A percentile compares a stretch with the other conserved stretches of the same genome.
phyloP scores from a whole-genome alignment of 2,888 invertebrate genomes.

The Octodonta nipae region DNA sequence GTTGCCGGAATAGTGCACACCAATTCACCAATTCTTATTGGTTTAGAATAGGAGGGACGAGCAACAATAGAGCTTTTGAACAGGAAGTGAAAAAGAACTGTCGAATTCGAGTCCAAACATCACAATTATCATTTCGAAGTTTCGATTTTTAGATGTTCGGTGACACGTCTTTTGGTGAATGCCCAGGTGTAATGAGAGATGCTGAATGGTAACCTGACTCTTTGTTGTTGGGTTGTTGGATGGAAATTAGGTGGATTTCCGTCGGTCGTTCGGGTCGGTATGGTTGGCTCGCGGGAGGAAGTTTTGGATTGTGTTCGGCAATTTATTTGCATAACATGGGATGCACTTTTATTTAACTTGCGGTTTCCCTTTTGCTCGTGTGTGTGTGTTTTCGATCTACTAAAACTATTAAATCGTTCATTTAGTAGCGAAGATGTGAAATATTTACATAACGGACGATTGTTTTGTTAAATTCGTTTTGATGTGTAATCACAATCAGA shows the following conservation, averaged over 20 bases:
- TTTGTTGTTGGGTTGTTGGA: background rate
- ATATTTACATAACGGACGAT: no score
- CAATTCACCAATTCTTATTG: background rate
- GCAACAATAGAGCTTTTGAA: background rate
- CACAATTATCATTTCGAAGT: slow-evolving; percentile 1
- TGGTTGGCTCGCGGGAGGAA: background rate
- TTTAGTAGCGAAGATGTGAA: no score
- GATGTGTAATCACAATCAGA: no score
- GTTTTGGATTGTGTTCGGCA: background rate
- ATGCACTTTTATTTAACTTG: no score
- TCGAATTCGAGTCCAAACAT: slow-evolving; percentile 2
- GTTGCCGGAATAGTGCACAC: background rate
- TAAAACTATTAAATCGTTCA: no score
- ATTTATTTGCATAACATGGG: no score
- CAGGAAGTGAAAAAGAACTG: background rate
- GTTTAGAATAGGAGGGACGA: slow-evolving; percentile 1
- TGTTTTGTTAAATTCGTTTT: no score
- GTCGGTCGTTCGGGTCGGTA: no score
- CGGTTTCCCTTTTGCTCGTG: no score
- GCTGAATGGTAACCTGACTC: background rate
- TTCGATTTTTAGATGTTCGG: slow-evolving; percentile 1
- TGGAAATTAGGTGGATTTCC: slow-evolving; percentile 1
- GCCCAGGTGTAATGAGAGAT: slow-evolving; percentile 1
- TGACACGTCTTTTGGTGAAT: background rate
- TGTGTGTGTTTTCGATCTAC: no score